Evolutionary conservation across 2,797 vertebrate species (phyloP).

Genomic region (Pygocentrus nattereri): DNA sequence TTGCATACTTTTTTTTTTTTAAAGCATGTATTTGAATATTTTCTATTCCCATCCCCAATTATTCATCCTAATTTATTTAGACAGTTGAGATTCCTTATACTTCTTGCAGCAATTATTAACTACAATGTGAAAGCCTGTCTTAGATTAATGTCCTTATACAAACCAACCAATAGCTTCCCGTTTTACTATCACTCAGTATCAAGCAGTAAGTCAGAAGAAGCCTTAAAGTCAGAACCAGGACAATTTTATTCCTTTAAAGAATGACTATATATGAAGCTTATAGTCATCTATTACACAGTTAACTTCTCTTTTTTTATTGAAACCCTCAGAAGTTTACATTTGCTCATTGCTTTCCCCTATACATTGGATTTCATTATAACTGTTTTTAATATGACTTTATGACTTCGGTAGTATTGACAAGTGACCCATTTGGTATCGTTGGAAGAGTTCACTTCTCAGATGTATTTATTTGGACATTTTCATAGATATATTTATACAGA

Average conservation of each 20-base stretch:
- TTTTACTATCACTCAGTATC: slow-evolving; percentile 29
- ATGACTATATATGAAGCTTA: background rate
- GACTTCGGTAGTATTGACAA: slow-evolving; percentile 29
- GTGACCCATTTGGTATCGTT: slow-evolving; percentile 43
- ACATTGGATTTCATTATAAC: slow-evolving; percentile 24
- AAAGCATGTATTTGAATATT: slow-evolving; percentile 63
- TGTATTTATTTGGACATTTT: slow-evolving; percentile 67
- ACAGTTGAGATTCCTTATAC: slow-evolving; percentile 61
- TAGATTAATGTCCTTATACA: slow-evolving; percentile 21
- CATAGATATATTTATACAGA: slow-evolving; percentile 75
- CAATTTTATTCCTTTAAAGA: slow-evolving; percentile 6
- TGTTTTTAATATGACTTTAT: slow-evolving; percentile 25
- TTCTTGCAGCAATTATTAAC: slow-evolving; percentile 16
- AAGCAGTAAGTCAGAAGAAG: slow-evolving; percentile 7
- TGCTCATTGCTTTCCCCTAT: slow-evolving; percentile 35
- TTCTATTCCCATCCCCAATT: slow-evolving; percentile 59
- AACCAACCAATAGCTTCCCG: slow-evolving; percentile 11
- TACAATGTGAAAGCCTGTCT: slow-evolving; percentile 22
- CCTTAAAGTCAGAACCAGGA: background rate
- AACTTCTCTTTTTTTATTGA: background rate
- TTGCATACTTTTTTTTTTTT: slow-evolving; percentile 63
- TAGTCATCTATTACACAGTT: background rate
- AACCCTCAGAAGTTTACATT: slow-evolving; percentile 32
- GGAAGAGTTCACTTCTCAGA: slow-evolving; percentile 59
- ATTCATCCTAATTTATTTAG: slow-evolving; percentile 67